phyloP scores from a whole-genome alignment of 2,888 invertebrate genomes.

The Oegoconia quadripuncta region DNA sequence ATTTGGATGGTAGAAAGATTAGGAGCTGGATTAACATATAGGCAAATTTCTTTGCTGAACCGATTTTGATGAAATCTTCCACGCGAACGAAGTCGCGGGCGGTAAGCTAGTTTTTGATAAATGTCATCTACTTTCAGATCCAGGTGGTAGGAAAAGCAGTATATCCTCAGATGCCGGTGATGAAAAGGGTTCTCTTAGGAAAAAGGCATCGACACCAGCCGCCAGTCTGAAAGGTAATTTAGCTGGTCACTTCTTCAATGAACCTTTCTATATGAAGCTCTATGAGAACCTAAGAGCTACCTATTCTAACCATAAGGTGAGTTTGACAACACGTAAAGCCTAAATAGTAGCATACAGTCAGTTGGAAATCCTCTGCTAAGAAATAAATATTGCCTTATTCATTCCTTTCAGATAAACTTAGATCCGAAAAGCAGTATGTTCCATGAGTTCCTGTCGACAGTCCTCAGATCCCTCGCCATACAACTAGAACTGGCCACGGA shows the following conservation, averaged over 20 bases:
- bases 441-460: conserved; percentile 81
- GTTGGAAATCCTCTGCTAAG: no score
- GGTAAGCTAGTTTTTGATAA: background rate
- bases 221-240: conserved; percentile 61
- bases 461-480: conserved; percentile 83
- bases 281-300: conserved; percentile 90
- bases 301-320: conserved; percentile 92
- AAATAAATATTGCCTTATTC: no score
- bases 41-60: no score
- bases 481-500: conserved; percentile 84
- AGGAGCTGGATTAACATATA: no score
- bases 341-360: no score
- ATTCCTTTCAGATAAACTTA: conserved; percentile 84
- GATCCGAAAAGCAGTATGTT: conserved; percentile 88
- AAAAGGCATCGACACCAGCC: conserved; percentile 41
- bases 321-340: conserved; percentile 14
- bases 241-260: conserved; percentile 82
- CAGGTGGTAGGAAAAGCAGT: conserved; percentile 45
- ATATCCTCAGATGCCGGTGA: conserved; percentile 44
- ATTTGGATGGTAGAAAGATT: no score
- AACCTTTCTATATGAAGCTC: conserved; percentile 91
- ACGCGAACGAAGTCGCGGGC: no score
- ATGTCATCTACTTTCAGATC: conserved; percentile 34
- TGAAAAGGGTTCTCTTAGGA: conserved; percentile 54
- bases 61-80: no score